These are phyloP conservation scores for Phoxinus phoxinus DNA, from an alignment of 2,113 vertebrate species.

Conservation along the genomic window DNA sequence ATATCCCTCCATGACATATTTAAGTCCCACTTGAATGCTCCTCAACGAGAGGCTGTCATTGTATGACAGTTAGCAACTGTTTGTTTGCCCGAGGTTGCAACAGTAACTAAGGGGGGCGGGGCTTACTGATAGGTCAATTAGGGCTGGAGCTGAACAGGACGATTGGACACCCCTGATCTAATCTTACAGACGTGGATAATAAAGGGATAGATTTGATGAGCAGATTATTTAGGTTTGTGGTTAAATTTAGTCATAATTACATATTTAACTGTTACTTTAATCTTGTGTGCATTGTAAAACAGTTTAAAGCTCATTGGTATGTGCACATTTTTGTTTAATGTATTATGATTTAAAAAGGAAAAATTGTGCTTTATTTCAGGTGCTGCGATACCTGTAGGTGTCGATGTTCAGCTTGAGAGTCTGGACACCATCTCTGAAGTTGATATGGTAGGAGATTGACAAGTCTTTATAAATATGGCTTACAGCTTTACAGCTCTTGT, in stretches of 20 bases:
- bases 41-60: too few relatives aligned
- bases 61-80: too few relatives aligned
- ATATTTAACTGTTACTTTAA: too few relatives aligned
- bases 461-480: neutral
- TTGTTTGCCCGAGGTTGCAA: too few relatives aligned
- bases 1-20: too few relatives aligned
- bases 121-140: too few relatives aligned
- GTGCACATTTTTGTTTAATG: too few relatives aligned
- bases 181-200: neutral
- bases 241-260: too few relatives aligned
- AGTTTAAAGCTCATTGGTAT: neutral
- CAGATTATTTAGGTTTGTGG: too few relatives aligned
- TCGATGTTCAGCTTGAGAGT: constrained; percentile 81
- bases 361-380: constrained; percentile 57
- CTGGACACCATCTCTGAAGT: constrained; percentile 76
- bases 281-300: neutral
- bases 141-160: too few relatives aligned
- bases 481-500: neutral
- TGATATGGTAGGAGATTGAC: constrained; percentile 65
- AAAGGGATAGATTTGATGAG: neutral
- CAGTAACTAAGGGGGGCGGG: too few relatives aligned
- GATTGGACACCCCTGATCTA: neutral
- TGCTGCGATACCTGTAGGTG: constrained; percentile 76
- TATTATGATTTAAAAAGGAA: neutral
- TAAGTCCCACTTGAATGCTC: too few relatives aligned